These are phyloP conservation scores for Spodoptera littoralis DNA, from an alignment of 2,888 invertebrate genomes.

Conservation along the genomic window DNA sequence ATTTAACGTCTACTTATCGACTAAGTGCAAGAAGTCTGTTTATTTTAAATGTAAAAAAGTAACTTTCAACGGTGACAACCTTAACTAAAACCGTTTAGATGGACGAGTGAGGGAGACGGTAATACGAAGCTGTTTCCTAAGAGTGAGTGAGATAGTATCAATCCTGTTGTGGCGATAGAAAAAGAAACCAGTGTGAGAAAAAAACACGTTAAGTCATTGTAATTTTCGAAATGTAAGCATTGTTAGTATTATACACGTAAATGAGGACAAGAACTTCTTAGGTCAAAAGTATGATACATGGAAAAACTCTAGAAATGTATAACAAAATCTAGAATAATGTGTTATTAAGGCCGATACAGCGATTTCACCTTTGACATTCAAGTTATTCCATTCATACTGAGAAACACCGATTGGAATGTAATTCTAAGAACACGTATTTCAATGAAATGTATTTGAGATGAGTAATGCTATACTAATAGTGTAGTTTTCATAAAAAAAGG, in stretches of 20 bases:
- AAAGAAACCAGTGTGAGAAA: conserved; percentile 62
- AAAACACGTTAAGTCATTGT: conserved; percentile 53
- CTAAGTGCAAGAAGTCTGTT: conserved; percentile 11
- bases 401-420: conserved; percentile 49
- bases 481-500: conserved; percentile 11
- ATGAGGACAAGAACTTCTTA: conserved; percentile 4
- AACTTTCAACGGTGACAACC: conserved; percentile 47
- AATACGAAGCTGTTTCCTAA: conserved; percentile 36
- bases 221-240: conserved; percentile 44
- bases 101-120: conserved; percentile 59
- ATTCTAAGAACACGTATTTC: conserved; percentile 47
- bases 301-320: conserved; percentile 4
- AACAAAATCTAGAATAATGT: neutral
- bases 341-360: conserved; percentile 9
- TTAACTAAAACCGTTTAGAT: conserved; percentile 56
- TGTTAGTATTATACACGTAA: conserved; percentile 4
- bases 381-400: conserved; percentile 37
- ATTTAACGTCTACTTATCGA: conserved; percentile 9
- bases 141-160: conserved; percentile 59
- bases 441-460: conserved; percentile 41
- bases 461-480: conserved; percentile 27
- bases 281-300: conserved; percentile 2
- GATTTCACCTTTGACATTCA: conserved; percentile 42
- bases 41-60: conserved; percentile 16
- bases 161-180: conserved; percentile 58